Evolutionary conservation across 2,797 vertebrate species (phyloP).

Genomic region (Sebastes steindachneri): DNA sequence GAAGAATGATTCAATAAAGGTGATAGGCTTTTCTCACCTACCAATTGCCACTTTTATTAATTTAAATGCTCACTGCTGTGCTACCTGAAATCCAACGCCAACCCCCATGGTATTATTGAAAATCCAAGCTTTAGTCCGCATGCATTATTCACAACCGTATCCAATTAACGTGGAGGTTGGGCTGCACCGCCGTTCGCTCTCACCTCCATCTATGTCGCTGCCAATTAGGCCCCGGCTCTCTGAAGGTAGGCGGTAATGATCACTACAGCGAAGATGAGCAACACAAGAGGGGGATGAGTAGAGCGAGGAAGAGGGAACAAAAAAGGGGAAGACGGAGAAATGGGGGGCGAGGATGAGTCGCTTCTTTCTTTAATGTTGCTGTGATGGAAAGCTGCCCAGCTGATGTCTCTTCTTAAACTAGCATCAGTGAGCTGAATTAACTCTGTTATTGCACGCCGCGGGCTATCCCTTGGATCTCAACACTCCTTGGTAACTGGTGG

Average conservation of each 20-base stretch:
- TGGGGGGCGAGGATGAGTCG: neutral
- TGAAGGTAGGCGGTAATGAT: constrained; percentile 70
- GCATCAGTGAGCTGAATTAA: constrained; percentile 57
- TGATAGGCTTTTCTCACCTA: constrained; percentile 45
- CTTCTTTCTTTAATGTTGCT: constrained; percentile 36
- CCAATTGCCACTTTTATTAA: constrained; percentile 52
- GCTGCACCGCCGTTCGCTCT: constrained; percentile 33
- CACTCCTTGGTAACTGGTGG: constrained; percentile 23
- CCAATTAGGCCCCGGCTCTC: constrained; percentile 65
- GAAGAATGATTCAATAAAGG: constrained; percentile 61
- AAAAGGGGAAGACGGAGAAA: neutral
- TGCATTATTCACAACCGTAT: constrained; percentile 83
- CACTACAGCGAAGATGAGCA: constrained; percentile 37
- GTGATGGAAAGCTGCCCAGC: constrained; percentile 48
- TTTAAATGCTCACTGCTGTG: constrained; percentile 58
- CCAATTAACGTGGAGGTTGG: constrained; percentile 77
- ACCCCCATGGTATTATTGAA: constrained; percentile 72
- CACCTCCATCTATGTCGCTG: constrained; percentile 65
- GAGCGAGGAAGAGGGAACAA: neutral
- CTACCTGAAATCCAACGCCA: constrained; percentile 55
- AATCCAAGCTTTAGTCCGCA: constrained; percentile 76
- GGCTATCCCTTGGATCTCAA: constrained; percentile 62
- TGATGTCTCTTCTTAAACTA: constrained; percentile 45
- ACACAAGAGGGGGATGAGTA: constrained; percentile 12
- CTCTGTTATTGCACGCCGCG: constrained; percentile 40